Base-by-base conservation (phyloP, 2,888 invertebrate genomes). In the Thysanoteuthis rhombus region DNA sequence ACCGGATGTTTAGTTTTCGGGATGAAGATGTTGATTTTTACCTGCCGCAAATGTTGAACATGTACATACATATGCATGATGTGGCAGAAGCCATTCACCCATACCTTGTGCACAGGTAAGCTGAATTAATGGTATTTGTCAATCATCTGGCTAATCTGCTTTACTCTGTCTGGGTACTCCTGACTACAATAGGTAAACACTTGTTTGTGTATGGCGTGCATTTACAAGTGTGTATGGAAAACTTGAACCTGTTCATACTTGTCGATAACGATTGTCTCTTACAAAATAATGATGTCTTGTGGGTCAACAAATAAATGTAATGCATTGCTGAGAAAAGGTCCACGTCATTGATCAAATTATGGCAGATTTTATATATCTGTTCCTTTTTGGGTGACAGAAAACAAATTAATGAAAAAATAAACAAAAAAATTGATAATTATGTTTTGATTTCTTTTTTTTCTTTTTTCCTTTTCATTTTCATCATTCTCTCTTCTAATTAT, bases 21-120 rank as follows among this genome's bases (percentile, higher is more conserved):
- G 98, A 98, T 97, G 98, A 98, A 95, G 99, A 99, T 95, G 99
- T 99, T 95, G 99, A 99, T 97, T 99, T 99, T 97, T 99, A 99
- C 97, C 98, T 99, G 97, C 99, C 99, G 93, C 99, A 99, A 97
- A 97, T 99, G 96, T 98, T 99, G 96, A 99, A 99, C 96, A 99
- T 99, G 99, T 99, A 99, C 97, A 98, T 99, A 97, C 99, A 99
- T 97, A 99, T 99, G 98, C 98, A 98, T 96, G 99, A 99, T 97
- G 98, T 99, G 95, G 99, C 99, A 93, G 99, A 99, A 97, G 99
- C 98, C 95, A 97, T 98, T 94, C 98, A 98, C 97, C 98, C 98
- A 16, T 98, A 98, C 97, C 97, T 98, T 94, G 98, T 98, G 58
- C 98, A 98, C 97, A 98, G 99, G 98, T 98, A 97, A 97, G 97